These are phyloP conservation scores for Lepidochitona cinerea DNA, from an alignment of 2,888 invertebrate species.

Conservation along the genomic window DNA sequence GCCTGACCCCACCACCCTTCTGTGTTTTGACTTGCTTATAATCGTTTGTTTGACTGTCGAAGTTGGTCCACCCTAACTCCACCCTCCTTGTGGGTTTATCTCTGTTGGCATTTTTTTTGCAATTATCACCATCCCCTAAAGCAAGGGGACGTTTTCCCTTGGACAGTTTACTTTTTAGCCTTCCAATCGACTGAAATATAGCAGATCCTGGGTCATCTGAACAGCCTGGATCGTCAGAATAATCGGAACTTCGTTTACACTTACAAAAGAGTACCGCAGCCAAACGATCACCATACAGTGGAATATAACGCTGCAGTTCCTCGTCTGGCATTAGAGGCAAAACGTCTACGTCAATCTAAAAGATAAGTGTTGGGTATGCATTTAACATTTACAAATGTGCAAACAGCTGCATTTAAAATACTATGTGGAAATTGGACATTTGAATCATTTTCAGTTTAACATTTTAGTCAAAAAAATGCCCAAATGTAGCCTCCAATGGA, in stretches of 20 bases:
- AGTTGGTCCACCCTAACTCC: neutral
- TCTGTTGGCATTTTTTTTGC: neutral
- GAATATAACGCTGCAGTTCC: neutral
- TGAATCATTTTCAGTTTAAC: too few species aligned
- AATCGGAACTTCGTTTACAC: neutral
- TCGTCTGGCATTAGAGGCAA: neutral
- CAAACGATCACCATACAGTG: too few species aligned
- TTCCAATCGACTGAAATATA: neutral
- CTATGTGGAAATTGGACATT: too few species aligned
- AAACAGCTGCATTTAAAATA: neutral
- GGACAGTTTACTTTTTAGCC: neutral
- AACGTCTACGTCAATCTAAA: neutral
- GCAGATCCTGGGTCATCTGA: neutral
- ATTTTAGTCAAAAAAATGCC: too few species aligned
- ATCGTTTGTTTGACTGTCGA: neutral
- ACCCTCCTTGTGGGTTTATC: neutral
- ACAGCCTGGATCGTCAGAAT: neutral
- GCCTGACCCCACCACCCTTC: neutral
- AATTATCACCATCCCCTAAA: neutral
- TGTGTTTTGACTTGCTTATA: neutral
- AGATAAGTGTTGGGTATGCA: neutral
- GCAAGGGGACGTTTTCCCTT: neutral
- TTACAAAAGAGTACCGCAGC: neutral
- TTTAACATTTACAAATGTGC: neutral
- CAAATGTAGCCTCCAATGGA: too few species aligned